Conservation (phyloP, 2,888 invertebrate genomes). For the Polietes domitor region DNA sequence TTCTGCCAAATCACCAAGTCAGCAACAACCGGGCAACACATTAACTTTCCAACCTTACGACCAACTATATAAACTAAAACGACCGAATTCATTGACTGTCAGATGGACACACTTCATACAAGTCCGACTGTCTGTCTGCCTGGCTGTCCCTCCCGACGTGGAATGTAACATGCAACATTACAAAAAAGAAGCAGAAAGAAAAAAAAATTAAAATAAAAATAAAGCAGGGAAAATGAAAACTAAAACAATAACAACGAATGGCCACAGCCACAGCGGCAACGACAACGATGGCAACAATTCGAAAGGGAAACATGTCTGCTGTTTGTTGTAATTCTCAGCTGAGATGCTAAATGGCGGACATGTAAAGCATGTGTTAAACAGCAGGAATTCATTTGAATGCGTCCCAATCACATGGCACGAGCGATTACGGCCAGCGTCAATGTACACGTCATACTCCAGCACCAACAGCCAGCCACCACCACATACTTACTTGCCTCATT, state of each 20-base stretch:
- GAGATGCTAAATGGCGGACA: constrained; percentile 55
- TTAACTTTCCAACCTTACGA: constrained; percentile 13
- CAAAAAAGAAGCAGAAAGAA: constrained; percentile 25
- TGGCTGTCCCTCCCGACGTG: background rate
- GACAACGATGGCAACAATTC: constrained; percentile 19
- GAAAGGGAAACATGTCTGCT: constrained; percentile 31
- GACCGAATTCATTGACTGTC: constrained; percentile 38
- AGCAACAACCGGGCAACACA: constrained; percentile 12
- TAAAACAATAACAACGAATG: constrained; percentile 6
- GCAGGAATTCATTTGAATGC: constrained; percentile 61
- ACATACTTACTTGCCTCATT: constrained; percentile 38
- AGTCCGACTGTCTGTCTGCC: background rate
- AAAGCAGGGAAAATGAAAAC: constrained; percentile 33
- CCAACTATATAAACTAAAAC: constrained; percentile 5
- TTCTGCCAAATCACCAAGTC: background rate
- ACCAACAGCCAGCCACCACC: background rate
- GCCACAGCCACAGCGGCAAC: constrained; percentile 8
- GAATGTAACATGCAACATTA: constrained; percentile 35
- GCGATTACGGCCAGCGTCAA: constrained; percentile 19
- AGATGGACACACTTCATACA: constrained; percentile 22
- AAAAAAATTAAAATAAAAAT: background rate
- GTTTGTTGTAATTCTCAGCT: constrained; percentile 31
- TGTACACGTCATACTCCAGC: constrained; percentile 13
- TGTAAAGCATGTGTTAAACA: constrained; percentile 64
- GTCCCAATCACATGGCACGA: constrained; percentile 51